Evolutionary conservation across 2,888 invertebrate genomes (phyloP).

Genomic region (Azorinus chamasolen): DNA sequence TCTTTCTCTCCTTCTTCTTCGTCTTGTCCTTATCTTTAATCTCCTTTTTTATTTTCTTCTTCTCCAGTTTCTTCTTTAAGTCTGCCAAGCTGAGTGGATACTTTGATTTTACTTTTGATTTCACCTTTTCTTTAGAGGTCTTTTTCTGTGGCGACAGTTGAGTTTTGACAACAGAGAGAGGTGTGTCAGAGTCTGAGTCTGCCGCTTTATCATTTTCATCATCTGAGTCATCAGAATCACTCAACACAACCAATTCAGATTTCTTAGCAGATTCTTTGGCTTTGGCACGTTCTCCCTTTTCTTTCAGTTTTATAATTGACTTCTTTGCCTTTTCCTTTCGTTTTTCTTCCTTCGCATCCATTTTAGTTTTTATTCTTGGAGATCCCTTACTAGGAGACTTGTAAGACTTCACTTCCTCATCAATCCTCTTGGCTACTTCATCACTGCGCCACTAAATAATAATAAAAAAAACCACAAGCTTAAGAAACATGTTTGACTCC

Average conservation of each 20-base stretch:
- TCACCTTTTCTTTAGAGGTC: constrained; percentile 21
- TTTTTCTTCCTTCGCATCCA: constrained; percentile 66
- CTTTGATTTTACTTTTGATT: constrained; percentile 37
- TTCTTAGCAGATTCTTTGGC: constrained; percentile 54
- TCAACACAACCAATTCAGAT: constrained; percentile 41
- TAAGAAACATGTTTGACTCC: no score
- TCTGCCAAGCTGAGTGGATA: constrained; percentile 53
- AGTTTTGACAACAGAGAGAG: constrained; percentile 70
- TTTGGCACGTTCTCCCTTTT: constrained; percentile 48
- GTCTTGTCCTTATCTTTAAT: constrained; percentile 41
- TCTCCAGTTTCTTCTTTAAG: constrained; percentile 61
- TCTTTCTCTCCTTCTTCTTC: constrained; percentile 54
- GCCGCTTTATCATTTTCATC: constrained; percentile 25
- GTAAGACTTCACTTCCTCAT: constrained; percentile 49
- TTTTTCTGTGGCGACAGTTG: constrained; percentile 71
- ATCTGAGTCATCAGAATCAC: constrained; percentile 43
- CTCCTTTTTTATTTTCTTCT: constrained; percentile 46
- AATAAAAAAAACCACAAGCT: no score
- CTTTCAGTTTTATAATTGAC: constrained; percentile 50
- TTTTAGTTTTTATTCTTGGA: constrained; percentile 66
- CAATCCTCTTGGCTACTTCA: constrained; percentile 54
- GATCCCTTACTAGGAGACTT: constrained; percentile 52
- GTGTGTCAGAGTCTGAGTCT: constrained; percentile 73
- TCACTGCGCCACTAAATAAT: constrained; percentile 56
- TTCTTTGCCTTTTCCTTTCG: constrained; percentile 64